Evolutionary conservation across 2,888 invertebrate species (phyloP).

Genomic region (Pristionchus entomophagus): DNA sequence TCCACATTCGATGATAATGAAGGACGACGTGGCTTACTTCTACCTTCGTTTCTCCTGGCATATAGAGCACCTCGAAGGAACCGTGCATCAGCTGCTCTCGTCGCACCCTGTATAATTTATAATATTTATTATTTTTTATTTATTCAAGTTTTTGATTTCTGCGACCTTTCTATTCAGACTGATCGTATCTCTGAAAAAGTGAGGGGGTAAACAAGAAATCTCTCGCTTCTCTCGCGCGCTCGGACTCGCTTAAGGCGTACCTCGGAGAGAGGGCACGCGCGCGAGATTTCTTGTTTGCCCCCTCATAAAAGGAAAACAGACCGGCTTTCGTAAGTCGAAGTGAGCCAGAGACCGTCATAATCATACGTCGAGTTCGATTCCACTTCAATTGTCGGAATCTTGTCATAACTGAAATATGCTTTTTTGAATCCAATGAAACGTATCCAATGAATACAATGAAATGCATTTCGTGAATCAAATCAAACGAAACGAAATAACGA

Average conservation of each 20-base stretch:
- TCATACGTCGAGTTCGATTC: background rate
- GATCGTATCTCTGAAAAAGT: no score
- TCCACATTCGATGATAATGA: background rate
- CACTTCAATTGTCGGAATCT: background rate
- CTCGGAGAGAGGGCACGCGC: no score
- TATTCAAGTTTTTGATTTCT: no score
- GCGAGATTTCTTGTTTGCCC: no score
- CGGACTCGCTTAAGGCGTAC: no score
- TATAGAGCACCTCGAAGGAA: background rate
- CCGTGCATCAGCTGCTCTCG: background rate
- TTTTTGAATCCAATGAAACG: no score
- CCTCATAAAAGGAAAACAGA: background rate
- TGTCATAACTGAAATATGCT: background rate
- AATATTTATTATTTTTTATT: background rate
- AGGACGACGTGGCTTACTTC: background rate
- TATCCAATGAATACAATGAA: no score
- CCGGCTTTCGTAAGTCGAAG: background rate
- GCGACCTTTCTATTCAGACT: no score
- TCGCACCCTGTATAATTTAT: background rate
- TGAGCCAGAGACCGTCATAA: background rate
- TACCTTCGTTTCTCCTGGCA: background rate
- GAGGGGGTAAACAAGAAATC: no score
- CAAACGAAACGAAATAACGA: no score
- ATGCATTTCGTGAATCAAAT: no score
- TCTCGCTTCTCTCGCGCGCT: no score